Percentiles rank a stretch among this genome's conserved stretches.
phyloP scores from a whole-genome alignment of 1,140 invertebrate genomes.

The Proctacanthus coquilletti region DNA sequence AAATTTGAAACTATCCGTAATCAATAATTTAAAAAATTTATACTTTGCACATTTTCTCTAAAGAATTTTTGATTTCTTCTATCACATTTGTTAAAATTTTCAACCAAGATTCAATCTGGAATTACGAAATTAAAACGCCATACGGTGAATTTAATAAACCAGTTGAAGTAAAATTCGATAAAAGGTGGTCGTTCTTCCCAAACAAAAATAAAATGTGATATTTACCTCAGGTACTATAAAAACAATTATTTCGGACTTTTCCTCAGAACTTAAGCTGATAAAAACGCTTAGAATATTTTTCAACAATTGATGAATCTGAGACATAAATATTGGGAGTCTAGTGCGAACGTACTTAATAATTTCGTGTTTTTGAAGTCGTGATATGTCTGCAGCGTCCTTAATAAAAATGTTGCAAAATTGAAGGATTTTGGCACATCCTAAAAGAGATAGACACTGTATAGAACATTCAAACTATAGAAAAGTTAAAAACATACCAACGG shows the following conservation, averaged over 20 bases:
- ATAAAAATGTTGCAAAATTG: conserved; percentile 44
- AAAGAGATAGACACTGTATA: conserved; percentile 7
- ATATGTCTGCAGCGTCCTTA: conserved; percentile 37
- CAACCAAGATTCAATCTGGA: conserved; percentile 23
- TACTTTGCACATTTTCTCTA: conserved; percentile 26
- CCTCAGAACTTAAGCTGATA: conserved; percentile 34
- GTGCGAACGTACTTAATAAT: conserved; percentile 49
- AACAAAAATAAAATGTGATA: conserved; percentile 4
- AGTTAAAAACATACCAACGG: conserved; percentile 30
- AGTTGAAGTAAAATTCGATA: no score
- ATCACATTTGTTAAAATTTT: conserved; percentile 23
- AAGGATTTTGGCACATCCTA: conserved; percentile 37
- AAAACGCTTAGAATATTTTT: conserved; percentile 40
- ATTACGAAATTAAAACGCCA: no score
- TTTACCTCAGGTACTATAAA: conserved; percentile 45
- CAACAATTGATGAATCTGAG: conserved; percentile 41
- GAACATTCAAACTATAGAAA: background rate
- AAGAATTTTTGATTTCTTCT: conserved; percentile 27
- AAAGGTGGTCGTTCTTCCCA: no score
- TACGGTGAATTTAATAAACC: no score
- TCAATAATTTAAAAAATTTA: background rate
- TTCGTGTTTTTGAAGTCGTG: conserved; percentile 42
- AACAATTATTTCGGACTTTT: conserved; percentile 41
- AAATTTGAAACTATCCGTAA: background rate
- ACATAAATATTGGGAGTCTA: conserved; percentile 44